Evolutionary conservation across 2,888 invertebrate species (phyloP).

Genomic region (Rhogogaster chlorosoma): DNA sequence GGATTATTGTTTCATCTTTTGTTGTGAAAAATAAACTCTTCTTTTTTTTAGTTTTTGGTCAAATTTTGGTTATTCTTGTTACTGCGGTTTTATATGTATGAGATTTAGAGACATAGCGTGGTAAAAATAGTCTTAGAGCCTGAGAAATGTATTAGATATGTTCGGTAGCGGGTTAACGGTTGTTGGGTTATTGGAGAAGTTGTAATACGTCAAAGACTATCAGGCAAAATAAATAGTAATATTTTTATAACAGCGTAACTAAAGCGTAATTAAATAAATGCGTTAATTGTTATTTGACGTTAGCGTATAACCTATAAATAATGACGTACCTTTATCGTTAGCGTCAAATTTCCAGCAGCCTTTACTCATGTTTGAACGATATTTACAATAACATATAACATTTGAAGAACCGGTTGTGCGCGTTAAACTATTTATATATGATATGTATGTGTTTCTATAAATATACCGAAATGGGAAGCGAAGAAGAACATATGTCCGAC

Average conservation of each 20-base stretch:
- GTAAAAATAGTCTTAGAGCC: background rate
- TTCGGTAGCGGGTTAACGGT: background rate
- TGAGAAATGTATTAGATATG: background rate
- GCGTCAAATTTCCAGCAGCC: constrained; percentile 75
- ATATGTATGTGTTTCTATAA: constrained; percentile 62
- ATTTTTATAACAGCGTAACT: background rate
- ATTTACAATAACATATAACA: constrained; percentile 26
- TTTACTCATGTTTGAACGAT: constrained; percentile 67
- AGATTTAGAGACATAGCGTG: background rate
- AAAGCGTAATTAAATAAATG: background rate
- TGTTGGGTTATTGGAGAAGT: background rate
- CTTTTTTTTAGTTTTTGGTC: background rate
- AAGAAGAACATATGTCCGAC: constrained; percentile 33
- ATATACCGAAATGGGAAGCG: constrained; percentile 61
- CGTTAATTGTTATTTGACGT: constrained; percentile 34
- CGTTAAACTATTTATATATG: constrained; percentile 60
- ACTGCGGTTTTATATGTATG: background rate
- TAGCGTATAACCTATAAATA: constrained; percentile 46
- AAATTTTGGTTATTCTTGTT: background rate
- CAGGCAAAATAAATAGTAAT: background rate
- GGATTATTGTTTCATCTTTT: background rate
- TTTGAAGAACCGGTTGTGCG: constrained; percentile 52
- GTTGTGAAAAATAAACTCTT: background rate
- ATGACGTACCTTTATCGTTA: constrained; percentile 71
- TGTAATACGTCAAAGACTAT: background rate